Conservation (phyloP, 2,888 invertebrate genomes). For the Spisula subtruncata region DNA sequence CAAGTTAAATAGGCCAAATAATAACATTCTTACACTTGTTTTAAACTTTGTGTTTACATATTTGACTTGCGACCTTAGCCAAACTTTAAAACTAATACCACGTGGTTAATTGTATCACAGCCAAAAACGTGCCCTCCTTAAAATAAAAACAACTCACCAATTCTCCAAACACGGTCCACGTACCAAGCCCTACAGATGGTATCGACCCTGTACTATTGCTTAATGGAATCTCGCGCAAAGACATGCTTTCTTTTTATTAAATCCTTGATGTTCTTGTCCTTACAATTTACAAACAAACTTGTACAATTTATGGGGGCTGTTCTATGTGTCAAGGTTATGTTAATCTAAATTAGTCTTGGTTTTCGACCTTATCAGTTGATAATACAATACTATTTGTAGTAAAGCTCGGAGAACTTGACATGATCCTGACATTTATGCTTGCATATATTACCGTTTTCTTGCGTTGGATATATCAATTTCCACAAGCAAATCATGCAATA, state of each 20-base stretch:
- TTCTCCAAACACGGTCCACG: constrained; percentile 67
- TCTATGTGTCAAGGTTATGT: neutral
- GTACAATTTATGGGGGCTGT: neutral
- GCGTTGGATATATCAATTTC: too few species aligned
- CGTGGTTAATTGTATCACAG: too few species aligned
- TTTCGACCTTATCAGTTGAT: neutral
- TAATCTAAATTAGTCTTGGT: neutral
- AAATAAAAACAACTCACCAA: constrained; percentile 51
- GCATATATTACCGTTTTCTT: too few species aligned
- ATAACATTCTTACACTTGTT: too few species aligned
- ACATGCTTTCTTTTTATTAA: neutral
- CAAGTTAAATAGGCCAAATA: too few species aligned
- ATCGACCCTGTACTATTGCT: constrained; percentile 57
- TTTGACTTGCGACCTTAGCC: too few species aligned
- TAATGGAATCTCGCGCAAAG: constrained; percentile 7
- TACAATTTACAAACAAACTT: neutral
- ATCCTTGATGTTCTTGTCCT: neutral
- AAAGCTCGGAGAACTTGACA: too few species aligned
- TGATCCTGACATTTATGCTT: too few species aligned
- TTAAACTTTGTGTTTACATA: too few species aligned
- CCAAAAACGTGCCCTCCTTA: neutral
- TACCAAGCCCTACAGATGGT: constrained; percentile 67
- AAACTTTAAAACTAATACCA: too few species aligned
- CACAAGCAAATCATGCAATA: too few species aligned
- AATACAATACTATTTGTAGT: neutral